These are phyloP conservation scores for Geophilus truncorum DNA, from an alignment of 2,888 invertebrate genomes.

Conservation along the genomic window DNA sequence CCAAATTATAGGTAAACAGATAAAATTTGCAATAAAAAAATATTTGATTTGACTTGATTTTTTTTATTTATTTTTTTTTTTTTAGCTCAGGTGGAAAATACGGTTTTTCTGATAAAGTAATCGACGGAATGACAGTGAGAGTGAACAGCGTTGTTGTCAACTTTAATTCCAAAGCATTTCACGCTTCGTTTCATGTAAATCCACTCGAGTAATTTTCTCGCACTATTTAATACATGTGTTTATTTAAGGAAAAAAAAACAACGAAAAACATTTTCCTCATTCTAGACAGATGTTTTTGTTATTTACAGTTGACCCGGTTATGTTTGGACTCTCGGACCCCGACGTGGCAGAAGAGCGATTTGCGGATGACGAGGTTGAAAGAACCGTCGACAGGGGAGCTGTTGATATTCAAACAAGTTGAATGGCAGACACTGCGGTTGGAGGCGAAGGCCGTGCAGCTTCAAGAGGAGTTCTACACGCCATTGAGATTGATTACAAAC, in stretches of 20 bases:
- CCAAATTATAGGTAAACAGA: slow-evolving; percentile 44
- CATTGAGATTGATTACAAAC: slow-evolving; percentile 85
- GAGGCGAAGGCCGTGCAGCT: slow-evolving; percentile 77
- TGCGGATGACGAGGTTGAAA: slow-evolving; percentile 85
- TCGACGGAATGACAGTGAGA: slow-evolving; percentile 93
- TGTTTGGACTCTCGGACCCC: slow-evolving; percentile 91
- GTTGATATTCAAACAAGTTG: slow-evolving; percentile 89
- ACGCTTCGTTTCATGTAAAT: slow-evolving; percentile 93
- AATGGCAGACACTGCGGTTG: slow-evolving; percentile 94
- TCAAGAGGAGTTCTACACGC: slow-evolving; percentile 59
- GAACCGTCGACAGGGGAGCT: slow-evolving; percentile 82
- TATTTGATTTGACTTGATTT: background rate
- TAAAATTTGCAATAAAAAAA: background rate
- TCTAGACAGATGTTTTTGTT: background rate
- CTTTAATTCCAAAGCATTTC: slow-evolving; percentile 91
- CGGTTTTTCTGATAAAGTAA: slow-evolving; percentile 84
- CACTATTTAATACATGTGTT: background rate
- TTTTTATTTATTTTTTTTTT: background rate
- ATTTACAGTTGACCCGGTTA: slow-evolving; percentile 81
- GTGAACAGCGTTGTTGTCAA: slow-evolving; percentile 92
- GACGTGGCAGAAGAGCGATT: slow-evolving; percentile 77
- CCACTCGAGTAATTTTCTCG: too few relatives aligned
- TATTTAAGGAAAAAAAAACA: background rate
- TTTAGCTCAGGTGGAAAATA: slow-evolving; percentile 58
- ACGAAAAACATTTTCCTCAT: background rate